A percentile compares a stretch with the other conserved stretches of the same genome.
Evolutionary conservation across 2,888 invertebrate species (phyloP).

Genomic region (Parnassius orleans): DNA sequence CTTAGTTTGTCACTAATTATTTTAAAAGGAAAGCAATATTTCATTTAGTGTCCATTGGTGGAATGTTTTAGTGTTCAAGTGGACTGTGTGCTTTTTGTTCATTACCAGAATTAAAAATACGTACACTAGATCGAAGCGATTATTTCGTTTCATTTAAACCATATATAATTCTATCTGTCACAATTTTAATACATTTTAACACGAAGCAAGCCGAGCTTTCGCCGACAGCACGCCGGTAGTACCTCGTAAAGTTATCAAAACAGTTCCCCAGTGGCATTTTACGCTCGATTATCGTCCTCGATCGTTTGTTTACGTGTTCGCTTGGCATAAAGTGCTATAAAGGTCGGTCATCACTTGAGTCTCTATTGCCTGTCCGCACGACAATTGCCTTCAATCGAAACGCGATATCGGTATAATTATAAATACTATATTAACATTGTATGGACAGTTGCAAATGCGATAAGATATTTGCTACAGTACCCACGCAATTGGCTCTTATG

Average conservation of each 20-base stretch:
- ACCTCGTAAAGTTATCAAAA: slow-evolving; percentile 27
- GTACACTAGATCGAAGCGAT: no score
- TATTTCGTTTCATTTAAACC: no score
- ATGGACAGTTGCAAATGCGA: slow-evolving; percentile 7
- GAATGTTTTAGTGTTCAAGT: no score
- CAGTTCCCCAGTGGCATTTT: slow-evolving; percentile 30
- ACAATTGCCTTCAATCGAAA: background rate
- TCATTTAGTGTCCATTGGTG: no score
- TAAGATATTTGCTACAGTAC: background rate
- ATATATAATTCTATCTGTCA: slow-evolving; percentile 10
- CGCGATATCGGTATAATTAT: background rate
- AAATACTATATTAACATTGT: slow-evolving; percentile 3
- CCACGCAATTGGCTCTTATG: slow-evolving; percentile 6
- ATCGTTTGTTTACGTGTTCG: slow-evolving; percentile 55
- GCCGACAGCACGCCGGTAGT: background rate
- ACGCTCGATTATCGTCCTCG: slow-evolving; percentile 43
- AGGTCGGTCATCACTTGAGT: slow-evolving; percentile 32
- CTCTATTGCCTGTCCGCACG: slow-evolving; percentile 3
- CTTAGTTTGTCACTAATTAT: no score
- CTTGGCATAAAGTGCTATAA: slow-evolving; percentile 55
- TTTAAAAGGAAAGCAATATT: no score
- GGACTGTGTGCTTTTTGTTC: no score
- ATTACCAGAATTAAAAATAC: no score
- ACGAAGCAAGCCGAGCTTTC: slow-evolving; percentile 13
- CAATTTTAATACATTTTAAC: slow-evolving; percentile 11